Base-by-base conservation (phyloP, 2,797 vertebrate species). In the Crenuchus spilurus region DNA sequence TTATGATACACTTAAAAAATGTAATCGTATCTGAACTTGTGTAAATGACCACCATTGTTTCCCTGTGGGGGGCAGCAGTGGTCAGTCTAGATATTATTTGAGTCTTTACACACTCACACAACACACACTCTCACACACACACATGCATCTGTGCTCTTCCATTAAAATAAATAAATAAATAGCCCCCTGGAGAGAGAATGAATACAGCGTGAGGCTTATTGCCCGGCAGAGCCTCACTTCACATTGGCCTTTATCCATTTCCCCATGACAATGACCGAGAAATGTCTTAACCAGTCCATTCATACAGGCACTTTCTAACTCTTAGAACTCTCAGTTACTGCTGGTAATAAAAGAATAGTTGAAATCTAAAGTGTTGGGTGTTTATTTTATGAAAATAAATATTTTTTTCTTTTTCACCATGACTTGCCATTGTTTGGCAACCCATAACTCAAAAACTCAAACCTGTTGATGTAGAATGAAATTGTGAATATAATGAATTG, bases 21-120 rank as follows among this genome's bases (percentile, higher is more conserved):
- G 2, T 6, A 5, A 8, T n/a, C 31, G 33, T 3, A 35, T 55
- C 42, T 26, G 22, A 28, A 11, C 35, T 37, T 61, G 33, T 61
- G 14, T 61, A 13, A 44, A 26, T 63, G 61, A 63, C 39, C 61
- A 63, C 41, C 41, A 20, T 3, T 2, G 1, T 46, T 44, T 31
- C 41, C 61, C 61, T 64, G 61, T 46, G 22, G 61, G 42, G 61
- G 61, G 61, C 61, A 64, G 61, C 41, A 64, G 33, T 39, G 41
- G 61, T 44, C 42, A 64, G 41, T 18, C 24, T 44, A 30, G 41
- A 11, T 11, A 46, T 16, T 16, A n/a, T 44, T 63, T 42, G 20
- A 44, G 5, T 16, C 18, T 18, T 16, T 10, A 51, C n/a, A 51
- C 20, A 51, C 20, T 20, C 44, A 7, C 10, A 37, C 10, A 4